Conservation (phyloP, 2,888 invertebrate genomes). For the Dusona sp. region DNA sequence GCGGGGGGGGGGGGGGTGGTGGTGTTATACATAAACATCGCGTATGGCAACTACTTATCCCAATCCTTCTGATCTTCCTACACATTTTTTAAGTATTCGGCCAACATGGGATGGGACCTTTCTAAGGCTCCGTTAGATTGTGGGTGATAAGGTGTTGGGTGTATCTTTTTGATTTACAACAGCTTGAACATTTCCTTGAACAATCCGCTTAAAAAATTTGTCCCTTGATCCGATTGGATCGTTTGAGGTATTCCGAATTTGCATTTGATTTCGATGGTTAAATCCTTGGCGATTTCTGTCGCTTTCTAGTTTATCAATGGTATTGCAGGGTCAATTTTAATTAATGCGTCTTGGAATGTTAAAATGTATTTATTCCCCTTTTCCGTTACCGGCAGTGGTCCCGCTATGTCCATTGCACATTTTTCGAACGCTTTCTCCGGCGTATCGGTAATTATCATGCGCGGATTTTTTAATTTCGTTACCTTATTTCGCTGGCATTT, state of each 20-base stretch:
- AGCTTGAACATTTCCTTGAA: slow-evolving; percentile 18
- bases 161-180: slow-evolving; percentile 27
- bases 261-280: slow-evolving; percentile 53
- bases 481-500: slow-evolving; percentile 45
- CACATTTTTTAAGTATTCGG: slow-evolving; percentile 67
- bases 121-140: slow-evolving; percentile 53
- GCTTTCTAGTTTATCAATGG: slow-evolving; percentile 63
- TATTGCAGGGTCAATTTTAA: slow-evolving; percentile 48
- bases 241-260: slow-evolving; percentile 69
- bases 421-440: slow-evolving; percentile 62
- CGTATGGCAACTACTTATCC: no score
- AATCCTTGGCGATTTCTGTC: slow-evolving; percentile 54
- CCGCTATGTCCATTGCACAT: slow-evolving; percentile 69
- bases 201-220: slow-evolving; percentile 14
- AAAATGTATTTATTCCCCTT: slow-evolving; percentile 63
- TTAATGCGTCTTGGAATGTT: slow-evolving; percentile 54
- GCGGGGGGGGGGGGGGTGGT: no score
- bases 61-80: no score
- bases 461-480: slow-evolving; percentile 39
- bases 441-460: slow-evolving; percentile 63
- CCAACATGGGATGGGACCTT: slow-evolving; percentile 68
- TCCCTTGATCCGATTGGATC: slow-evolving; percentile 55
- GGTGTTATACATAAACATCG: no score
- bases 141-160: slow-evolving; percentile 14
- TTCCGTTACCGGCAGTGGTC: slow-evolving; percentile 61